Evolutionary conservation across 2,113 vertebrate genomes (phyloP).

Genomic region (Rhinopomastus cyanomelas): DNA sequence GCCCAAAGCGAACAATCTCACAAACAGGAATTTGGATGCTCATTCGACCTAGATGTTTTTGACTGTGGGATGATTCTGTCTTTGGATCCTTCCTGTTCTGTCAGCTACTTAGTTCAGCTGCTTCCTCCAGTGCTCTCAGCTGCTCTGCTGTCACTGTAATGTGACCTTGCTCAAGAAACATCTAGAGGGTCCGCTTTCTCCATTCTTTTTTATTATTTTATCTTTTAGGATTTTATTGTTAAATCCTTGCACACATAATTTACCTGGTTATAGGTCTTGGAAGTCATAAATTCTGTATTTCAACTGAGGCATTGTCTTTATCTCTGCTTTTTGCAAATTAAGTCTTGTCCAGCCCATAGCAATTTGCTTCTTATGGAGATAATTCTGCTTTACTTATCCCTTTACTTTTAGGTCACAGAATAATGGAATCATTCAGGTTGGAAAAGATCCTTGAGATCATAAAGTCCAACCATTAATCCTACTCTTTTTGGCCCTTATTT

Average conservation of each 20-base stretch:
- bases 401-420: background rate
- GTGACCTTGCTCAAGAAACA: background rate
- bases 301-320: background rate
- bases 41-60: accelerated
- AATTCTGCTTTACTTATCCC: background rate
- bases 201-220: background rate
- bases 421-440: background rate
- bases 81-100: background rate
- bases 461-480: too few relatives aligned
- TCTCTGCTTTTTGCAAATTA: accelerated
- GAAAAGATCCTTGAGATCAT: too few relatives aligned
- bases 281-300: background rate
- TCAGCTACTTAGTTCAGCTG: background rate
- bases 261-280: background rate
- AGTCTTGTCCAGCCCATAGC: background rate
- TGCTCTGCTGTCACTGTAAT: background rate
- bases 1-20: background rate
- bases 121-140: background rate
- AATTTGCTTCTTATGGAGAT: background rate
- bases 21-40: accelerated
- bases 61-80: background rate
- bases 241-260: background rate
- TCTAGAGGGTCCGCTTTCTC: background rate
- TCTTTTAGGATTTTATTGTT: background rate
- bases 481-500: background rate